phyloP scores from a whole-genome alignment of 2,888 invertebrate species.

The Phortica okadai region DNA sequence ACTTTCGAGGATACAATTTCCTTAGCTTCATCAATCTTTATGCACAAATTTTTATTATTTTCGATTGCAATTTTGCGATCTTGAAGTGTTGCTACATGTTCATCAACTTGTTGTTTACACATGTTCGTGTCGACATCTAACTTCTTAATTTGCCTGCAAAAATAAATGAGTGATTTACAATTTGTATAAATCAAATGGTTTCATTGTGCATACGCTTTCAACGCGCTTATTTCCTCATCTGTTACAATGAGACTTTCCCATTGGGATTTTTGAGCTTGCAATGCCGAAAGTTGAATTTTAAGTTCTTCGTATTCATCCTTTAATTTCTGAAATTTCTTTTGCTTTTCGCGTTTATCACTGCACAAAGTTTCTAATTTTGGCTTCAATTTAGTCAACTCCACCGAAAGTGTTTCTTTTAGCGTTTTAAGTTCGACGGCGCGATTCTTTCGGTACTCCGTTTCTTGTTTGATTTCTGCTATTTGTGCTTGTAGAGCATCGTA shows the following conservation, averaged over 20 bases:
- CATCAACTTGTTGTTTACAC: constrained; percentile 48
- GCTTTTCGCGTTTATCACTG: constrained; percentile 42
- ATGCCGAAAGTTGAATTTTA: constrained; percentile 40
- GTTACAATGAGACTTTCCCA: constrained; percentile 59
- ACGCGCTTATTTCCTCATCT: constrained; percentile 56
- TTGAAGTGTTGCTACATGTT: constrained; percentile 45
- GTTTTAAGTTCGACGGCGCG: constrained; percentile 47
- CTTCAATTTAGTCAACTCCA: constrained; percentile 45
- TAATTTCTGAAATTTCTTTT: constrained; percentile 48
- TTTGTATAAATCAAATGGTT: neutral
- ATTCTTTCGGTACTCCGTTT: constrained; percentile 50
- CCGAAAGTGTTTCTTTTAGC: constrained; percentile 44
- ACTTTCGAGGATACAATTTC: constrained; percentile 49
- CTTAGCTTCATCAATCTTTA: constrained; percentile 49
- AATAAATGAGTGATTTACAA: neutral
- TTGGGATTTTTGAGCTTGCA: constrained; percentile 49
- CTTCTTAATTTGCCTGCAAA: constrained; percentile 47
- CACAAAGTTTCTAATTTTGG: constrained; percentile 40
- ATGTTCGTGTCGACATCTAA: constrained; percentile 36
- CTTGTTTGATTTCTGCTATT: constrained; percentile 49
- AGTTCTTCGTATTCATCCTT: constrained; percentile 43
- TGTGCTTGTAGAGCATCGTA: constrained; percentile 50
- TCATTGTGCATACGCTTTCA: constrained; percentile 50
- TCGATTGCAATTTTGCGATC: constrained; percentile 52
- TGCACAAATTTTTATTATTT: constrained; percentile 39